Evolutionary conservation across 1,140 invertebrate genomes (phyloP).

Genomic region (Papilio helenus): DNA sequence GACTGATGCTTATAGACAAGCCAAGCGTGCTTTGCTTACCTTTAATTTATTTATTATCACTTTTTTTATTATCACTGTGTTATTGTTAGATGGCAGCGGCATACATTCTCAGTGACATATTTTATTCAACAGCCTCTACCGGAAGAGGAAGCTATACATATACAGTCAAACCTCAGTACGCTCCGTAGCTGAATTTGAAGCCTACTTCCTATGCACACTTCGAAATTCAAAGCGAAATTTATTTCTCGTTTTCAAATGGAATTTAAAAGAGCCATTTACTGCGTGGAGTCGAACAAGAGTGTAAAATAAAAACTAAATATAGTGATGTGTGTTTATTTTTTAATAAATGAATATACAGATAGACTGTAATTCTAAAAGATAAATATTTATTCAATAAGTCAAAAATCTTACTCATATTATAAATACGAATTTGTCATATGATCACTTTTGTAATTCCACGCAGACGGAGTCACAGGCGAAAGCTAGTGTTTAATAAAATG

Average conservation of each 20-base stretch:
- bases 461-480: too few species aligned
- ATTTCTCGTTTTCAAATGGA: conserved; percentile 40
- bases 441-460: too few species aligned
- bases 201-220: conserved; percentile 41
- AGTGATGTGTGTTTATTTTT: neutral
- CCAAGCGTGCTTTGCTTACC: too few species aligned
- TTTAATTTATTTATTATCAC: neutral
- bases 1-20: too few species aligned
- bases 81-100: conserved; percentile 3
- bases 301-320: conserved; percentile 9
- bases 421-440: too few species aligned
- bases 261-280: conserved; percentile 38
- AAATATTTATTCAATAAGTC: too few species aligned
- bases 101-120: conserved; percentile 38
- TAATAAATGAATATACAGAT: neutral
- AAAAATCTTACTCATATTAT: too few species aligned
- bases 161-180: conserved; percentile 40
- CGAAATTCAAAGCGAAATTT: conserved; percentile 41
- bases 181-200: conserved; percentile 40
- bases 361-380: too few species aligned
- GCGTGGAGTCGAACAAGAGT: neutral
- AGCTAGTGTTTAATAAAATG: too few species aligned
- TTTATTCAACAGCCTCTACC: conserved; percentile 40
- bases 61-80: conserved; percentile 10
- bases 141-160: conserved; percentile 40